Conservation (phyloP, 2,888 invertebrate species). For the Augiades crinisus region DNA sequence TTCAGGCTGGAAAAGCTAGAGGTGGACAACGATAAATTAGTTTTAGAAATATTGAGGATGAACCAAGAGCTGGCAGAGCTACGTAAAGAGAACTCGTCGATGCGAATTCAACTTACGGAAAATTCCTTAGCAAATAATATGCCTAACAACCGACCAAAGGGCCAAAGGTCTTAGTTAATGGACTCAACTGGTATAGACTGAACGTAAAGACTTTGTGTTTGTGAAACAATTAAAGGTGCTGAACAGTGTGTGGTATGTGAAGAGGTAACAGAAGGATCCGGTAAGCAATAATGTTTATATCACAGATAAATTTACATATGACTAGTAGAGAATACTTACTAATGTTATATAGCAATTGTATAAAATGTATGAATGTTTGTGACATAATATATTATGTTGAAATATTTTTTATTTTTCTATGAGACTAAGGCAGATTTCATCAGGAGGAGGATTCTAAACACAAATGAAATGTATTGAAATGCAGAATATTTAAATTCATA, state of each 20-base stretch:
- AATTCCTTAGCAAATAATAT: conserved; percentile 77
- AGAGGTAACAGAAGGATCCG: not conserved
- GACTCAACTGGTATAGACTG: conserved; percentile 27
- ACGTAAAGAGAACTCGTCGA: conserved; percentile 88
- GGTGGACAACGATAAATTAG: conserved; percentile 86
- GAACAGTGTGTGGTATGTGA: conserved; percentile 18
- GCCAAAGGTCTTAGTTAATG: conserved; percentile 61
- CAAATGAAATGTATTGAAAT: no score
- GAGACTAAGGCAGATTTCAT: no score
- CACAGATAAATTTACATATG: not conserved
- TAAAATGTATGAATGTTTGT: no score
- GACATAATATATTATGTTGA: not conserved
- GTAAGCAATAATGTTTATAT: conserved; percentile 9
- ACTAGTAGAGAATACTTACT: not conserved
- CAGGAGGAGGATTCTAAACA: no score
- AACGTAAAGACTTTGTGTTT: conserved; percentile 34
- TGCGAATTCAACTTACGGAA: conserved; percentile 84
- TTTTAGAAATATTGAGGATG: conserved; percentile 85
- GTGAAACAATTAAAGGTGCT: conserved; percentile 38
- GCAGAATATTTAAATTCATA: no score
- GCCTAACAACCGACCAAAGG: conserved; percentile 53
- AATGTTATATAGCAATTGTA: not conserved
- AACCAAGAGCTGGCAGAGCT: conserved; percentile 87
- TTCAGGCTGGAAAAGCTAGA: conserved; percentile 70
- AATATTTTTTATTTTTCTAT: not conserved